Base-by-base conservation (phyloP, 2,113 vertebrate species). In the Brachyistius frenatus region DNA sequence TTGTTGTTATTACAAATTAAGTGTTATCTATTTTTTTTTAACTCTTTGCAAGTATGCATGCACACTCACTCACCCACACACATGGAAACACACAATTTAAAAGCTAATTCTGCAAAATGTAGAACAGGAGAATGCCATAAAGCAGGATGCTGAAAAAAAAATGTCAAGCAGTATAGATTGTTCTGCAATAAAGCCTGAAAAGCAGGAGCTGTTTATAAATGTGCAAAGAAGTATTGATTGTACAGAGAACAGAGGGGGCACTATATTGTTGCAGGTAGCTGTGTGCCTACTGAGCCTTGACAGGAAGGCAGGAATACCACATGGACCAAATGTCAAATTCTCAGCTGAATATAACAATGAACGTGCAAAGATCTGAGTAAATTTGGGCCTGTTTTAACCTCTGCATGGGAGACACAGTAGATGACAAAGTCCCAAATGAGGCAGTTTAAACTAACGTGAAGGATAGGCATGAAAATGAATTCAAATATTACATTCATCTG, bases 211-310 rank as follows among this genome's bases (percentile, higher is more conserved):
- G 70, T 77, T 49, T 60, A 50, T 58, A 76, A 76, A 80, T 76
- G 73, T 65, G 66, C 62, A 73, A 72, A 83, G 36, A 57, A 62
- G 30, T 84, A 85, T 73, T 76, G 75, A 88, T 64, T 33, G 32
- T 7, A 49, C 11, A 52, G 39, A 41, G 41, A 74, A 71, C 7
- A 53, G 65, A 50, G 7, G 33, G 54, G 13, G 14, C 14, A 53
- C n/a, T 31, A 39, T 11, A 66, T 10, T n/a, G 50, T 65, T 78
- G 73, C 76, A 85, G 66, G 33, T 1, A n/a, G 36, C 0, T 49
- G 53, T 52, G 57, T 16, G 54, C 49, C 75, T 8, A 53, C 35
- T 67, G 32, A 32, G 32, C 7, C 36, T 55, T 69, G 14, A 79
- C 16, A 56, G 36, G 11, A 35, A 10, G 30, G 4, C 13, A 60